Evolutionary conservation across 2,888 invertebrate species (phyloP), one percentile per base, ranked within the genome.

Genomic region (Uropetala carovei): DNA sequence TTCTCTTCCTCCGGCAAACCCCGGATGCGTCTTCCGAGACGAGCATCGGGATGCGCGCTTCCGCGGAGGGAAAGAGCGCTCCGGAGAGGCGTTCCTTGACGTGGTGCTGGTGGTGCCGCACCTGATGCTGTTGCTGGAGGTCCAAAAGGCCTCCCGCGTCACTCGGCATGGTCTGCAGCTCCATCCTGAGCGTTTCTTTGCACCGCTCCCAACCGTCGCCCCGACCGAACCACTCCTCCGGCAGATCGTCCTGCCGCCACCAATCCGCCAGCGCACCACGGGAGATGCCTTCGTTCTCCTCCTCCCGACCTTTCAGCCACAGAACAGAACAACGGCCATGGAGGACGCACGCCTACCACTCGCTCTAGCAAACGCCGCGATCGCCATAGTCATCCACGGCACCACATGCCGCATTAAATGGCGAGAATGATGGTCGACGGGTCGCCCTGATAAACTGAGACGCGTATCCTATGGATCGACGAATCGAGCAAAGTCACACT

Each of bases 91-190:
- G 81, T 43, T 43, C 43, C 43, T 43, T 43, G 5, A 22, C 16
- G n/a, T 43, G 27, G 85, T 59, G 92, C 81, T 43, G 75, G n/a
- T 75, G 81, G 16, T 89, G 92, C 59, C 43, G 64, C 11, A 57
- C 43, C 43, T 43, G 27, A 27, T 92, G 91, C 59, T 91, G 92
- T 18, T 92, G 91, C 68, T 84, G 93, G 27, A 92, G 14, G 75
- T 93, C 93, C 93, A 93, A 93, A 60, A 93, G 92, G 56, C 92
- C 93, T 57, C 92, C 93, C 59, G 93, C 92, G 92, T 93, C 93
- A 57, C 92, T 93, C 92, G 93, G 92, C 30, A 92, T 92, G 58
- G 93, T 92, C 81, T 93, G 93, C 85, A 93, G 92, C 92, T 93
- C 93, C 93, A 93, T 93, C 43, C 93, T 93, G 64, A 89, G 43